Percentiles rank a stretch among this genome's conserved stretches.
phyloP scores from a whole-genome alignment of 2,113 vertebrate species.

The Vidua chalybeata region DNA sequence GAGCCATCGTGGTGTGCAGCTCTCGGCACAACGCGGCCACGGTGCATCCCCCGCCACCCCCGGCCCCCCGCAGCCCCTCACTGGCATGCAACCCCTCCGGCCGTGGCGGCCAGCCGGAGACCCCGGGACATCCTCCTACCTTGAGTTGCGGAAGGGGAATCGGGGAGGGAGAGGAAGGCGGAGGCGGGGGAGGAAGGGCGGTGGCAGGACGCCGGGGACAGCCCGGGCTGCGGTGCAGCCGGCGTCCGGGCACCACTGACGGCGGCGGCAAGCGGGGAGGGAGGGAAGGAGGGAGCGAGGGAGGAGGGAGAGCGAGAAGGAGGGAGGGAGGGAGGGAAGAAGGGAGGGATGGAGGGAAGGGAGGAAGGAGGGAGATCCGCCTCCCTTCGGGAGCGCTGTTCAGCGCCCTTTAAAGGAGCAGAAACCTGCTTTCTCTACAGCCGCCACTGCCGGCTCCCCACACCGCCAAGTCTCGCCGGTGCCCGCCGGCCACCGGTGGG shows the following conservation, averaged over 20 bases:
- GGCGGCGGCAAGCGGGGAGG: not conserved
- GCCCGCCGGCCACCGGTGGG: no score
- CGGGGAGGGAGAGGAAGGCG: constrained; percentile 29
- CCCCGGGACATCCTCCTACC: constrained; percentile 34
- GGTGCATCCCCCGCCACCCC: no score
- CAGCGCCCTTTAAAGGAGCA: constrained; percentile 76
- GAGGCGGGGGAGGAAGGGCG: constrained; percentile 28
- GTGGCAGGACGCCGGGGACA: constrained; percentile 32
- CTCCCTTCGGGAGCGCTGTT: constrained; percentile 80
- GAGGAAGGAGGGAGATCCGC: constrained; percentile 79
- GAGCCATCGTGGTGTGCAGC: not conserved
- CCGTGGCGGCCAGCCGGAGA: not conserved
- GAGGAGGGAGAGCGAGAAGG: not conserved
- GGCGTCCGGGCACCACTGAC: constrained; percentile 52
- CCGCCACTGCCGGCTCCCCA: not conserved
- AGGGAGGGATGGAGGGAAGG: not conserved
- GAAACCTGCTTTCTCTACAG: constrained; percentile 23
- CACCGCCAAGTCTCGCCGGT: not conserved
- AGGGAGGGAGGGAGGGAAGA: constrained; percentile 26
- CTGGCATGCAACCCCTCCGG: not conserved
- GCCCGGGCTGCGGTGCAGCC: constrained; percentile 43
- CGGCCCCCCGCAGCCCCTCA: not conserved
- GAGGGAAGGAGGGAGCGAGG: not conserved
- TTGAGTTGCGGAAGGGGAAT: constrained; percentile 17
- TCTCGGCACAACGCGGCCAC: not conserved